Percentiles rank a stretch among this genome's conserved stretches.
phyloP scores from a whole-genome alignment of 2,113 vertebrate genomes.

The Spilogale gracilis region DNA sequence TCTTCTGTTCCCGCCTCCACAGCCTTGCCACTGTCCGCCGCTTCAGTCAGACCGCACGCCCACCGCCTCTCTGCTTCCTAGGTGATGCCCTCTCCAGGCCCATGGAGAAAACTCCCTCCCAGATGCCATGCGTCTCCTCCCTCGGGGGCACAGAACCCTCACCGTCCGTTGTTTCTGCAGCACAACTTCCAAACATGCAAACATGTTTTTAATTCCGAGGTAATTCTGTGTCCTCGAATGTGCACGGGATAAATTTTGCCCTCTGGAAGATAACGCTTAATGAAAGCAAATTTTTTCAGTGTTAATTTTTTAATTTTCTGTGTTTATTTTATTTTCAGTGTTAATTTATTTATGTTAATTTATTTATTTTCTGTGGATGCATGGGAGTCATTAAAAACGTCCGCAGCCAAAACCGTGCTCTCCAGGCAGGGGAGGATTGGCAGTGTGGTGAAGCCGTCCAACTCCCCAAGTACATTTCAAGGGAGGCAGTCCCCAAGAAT shows the following conservation, averaged over 20 bases:
- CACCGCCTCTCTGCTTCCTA: rapidly evolving
- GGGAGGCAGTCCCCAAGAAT: not conserved
- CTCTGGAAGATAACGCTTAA: not conserved
- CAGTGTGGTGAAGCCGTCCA: not conserved
- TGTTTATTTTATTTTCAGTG: not conserved
- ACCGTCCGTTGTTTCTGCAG: not conserved
- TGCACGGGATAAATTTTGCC: not conserved
- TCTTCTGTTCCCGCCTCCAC: rapidly evolving
- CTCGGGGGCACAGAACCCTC: not conserved
- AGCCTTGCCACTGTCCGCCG: rapidly evolving
- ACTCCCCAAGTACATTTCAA: not conserved
- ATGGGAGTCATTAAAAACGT: not conserved
- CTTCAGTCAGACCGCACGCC: not conserved
- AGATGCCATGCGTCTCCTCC: not conserved
- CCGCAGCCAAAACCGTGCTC: not conserved
- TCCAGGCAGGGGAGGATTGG: no score
- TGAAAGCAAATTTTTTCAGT: not conserved
- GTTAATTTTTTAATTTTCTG: not conserved
- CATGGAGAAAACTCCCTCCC: not conserved
- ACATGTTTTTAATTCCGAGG: not conserved
- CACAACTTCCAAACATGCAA: rapidly evolving
- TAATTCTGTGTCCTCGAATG: not conserved
- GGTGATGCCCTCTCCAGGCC: rapidly evolving
- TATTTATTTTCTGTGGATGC: not conserved
- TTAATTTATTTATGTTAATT: not conserved